Conservation (phyloP, 1,140 invertebrate species). For the Nasonia longicornis region DNA sequence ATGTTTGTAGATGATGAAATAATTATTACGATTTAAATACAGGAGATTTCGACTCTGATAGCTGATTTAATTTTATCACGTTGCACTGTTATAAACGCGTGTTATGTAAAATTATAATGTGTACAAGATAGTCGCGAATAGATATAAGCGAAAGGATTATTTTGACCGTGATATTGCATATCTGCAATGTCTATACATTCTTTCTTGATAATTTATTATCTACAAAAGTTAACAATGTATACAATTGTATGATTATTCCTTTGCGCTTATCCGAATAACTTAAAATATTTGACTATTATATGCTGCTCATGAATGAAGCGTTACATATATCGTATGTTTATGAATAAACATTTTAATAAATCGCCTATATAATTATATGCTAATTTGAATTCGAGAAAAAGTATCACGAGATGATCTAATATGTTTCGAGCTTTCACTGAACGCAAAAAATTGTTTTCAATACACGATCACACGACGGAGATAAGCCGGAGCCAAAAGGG, state of each 20-base stretch:
- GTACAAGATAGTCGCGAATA: conserved; percentile 8
- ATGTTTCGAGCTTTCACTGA: background rate
- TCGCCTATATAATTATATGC: too few relatives aligned
- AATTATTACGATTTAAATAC: too few relatives aligned
- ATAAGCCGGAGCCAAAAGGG: background rate
- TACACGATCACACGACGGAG: background rate
- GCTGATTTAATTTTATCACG: background rate
- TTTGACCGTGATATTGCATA: background rate
- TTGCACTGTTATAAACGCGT: conserved; percentile 18
- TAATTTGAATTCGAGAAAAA: too few relatives aligned
- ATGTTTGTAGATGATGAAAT: too few relatives aligned
- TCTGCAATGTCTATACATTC: conserved; percentile 1
- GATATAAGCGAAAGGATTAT: background rate
- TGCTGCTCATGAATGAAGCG: background rate
- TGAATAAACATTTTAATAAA: background rate
- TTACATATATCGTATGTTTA: background rate
- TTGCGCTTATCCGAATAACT: background rate
- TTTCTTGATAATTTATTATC: conserved; percentile 1
- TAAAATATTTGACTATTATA: background rate
- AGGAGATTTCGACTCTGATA: too few relatives aligned
- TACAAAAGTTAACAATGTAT: background rate
- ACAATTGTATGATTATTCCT: background rate
- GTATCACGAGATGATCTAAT: too few relatives aligned
- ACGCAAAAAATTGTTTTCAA: background rate
- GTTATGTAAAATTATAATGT: conserved; percentile 5